Percentiles rank a stretch among this genome's conserved stretches.
Conservation (phyloP, 92 coral and sea anemone genomes). For the Porites lobata region DNA sequence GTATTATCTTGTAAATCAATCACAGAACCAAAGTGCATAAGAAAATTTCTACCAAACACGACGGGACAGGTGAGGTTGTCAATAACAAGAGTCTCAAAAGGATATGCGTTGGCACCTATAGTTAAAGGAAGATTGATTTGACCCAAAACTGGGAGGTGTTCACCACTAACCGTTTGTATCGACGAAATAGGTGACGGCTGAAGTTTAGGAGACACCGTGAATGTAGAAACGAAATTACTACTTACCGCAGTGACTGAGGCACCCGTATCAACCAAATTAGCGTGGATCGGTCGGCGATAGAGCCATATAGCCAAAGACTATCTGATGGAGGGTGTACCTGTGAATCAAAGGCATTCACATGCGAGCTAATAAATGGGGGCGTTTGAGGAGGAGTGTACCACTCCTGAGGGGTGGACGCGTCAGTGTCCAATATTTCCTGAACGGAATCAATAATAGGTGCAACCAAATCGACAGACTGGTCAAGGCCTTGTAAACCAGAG, state of each 20-base stretch:
- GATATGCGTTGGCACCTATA: background rate
- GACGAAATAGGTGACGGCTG: background rate
- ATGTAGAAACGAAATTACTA: background rate
- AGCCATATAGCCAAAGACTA: background rate
- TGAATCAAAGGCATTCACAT: background rate
- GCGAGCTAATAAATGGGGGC: background rate
- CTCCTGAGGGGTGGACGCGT: background rate
- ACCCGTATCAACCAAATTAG: background rate
- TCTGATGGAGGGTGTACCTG: background rate
- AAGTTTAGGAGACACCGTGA: background rate
- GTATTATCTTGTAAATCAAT: conserved; percentile 12
- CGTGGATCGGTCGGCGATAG: background rate
- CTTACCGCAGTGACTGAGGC: conserved; percentile 1
- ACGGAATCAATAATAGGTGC: too few relatives aligned
- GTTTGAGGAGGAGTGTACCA: background rate
- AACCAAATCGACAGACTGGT: background rate
- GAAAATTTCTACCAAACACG: conserved; percentile 66
- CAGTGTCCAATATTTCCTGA: background rate
- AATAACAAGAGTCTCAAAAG: conserved; percentile 9
- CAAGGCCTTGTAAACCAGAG: conserved; percentile 2
- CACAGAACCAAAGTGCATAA: conserved; percentile 25
- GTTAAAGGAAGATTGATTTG: background rate
- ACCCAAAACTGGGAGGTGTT: background rate
- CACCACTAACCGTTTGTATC: background rate
- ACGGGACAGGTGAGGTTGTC: conserved; percentile 20